Conservation (phyloP, 1,140 invertebrate genomes). For the Heliothis virescens region DNA sequence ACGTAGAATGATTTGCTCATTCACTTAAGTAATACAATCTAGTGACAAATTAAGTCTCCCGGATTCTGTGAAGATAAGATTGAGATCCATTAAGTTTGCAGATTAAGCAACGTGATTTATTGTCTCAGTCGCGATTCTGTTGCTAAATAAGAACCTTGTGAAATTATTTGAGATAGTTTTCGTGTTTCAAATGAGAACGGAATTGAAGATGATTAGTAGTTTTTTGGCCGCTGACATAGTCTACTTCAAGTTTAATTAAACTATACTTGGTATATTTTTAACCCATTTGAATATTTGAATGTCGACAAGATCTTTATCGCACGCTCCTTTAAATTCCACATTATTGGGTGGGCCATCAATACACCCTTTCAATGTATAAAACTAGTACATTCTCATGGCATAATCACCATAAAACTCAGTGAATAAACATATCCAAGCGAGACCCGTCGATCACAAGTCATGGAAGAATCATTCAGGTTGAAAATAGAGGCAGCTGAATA, state of each 20-base stretch:
- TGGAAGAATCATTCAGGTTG: conserved; percentile 23
- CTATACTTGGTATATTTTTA: neutral
- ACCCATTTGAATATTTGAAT: neutral
- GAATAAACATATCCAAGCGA: conserved; percentile 39
- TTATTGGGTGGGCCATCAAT: conserved; percentile 13
- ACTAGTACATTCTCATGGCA: conserved; percentile 9
- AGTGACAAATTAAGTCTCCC: conserved; percentile 44
- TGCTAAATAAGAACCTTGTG: conserved; percentile 39
- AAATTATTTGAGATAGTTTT: conserved; percentile 28
- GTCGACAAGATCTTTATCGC: neutral
- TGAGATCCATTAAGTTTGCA: conserved; percentile 48
- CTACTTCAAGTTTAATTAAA: neutral
- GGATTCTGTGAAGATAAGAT: conserved; percentile 48
- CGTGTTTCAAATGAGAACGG: neutral
- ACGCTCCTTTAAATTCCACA: neutral
- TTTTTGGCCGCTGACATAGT: neutral
- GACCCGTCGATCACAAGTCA: conserved; percentile 43
- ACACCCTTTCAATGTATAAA: neutral
- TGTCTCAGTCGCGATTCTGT: conserved; percentile 10
- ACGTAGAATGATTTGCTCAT: conserved; percentile 30
- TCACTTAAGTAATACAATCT: conserved; percentile 43
- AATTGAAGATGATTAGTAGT: neutral
- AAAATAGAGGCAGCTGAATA: conserved; percentile 48
- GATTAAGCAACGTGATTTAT: conserved; percentile 51
- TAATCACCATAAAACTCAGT: conserved; percentile 39